Conservation (phyloP, 2,797 vertebrate species). For the Tragelaphus oryx region DNA sequence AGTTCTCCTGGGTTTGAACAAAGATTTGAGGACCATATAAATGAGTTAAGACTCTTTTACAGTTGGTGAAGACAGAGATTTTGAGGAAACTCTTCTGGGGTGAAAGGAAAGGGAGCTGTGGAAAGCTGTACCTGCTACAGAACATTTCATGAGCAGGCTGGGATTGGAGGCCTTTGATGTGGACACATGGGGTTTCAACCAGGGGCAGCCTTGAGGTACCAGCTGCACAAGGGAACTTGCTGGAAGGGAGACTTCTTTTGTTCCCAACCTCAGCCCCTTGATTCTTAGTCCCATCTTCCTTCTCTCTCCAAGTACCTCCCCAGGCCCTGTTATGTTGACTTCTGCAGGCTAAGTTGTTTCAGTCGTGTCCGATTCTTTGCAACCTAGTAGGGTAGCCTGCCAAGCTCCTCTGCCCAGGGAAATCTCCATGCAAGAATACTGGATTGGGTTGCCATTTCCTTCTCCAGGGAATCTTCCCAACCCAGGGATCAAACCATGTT, state of each 20-base stretch:
- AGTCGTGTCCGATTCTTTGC: not conserved
- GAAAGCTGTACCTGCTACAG: not conserved
- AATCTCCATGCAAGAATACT: not conserved
- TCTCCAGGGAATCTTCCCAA: not conserved
- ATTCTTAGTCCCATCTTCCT: not conserved
- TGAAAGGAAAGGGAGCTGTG: slow-evolving; percentile 1
- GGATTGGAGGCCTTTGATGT: not conserved
- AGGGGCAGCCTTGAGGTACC: not conserved
- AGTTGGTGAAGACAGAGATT: not conserved
- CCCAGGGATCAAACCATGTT: not conserved
- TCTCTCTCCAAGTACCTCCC: not conserved
- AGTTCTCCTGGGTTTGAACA: not conserved
- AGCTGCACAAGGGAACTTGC: not conserved
- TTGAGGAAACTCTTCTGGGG: not conserved
- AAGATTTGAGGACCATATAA: not conserved
- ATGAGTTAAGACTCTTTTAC: not conserved
- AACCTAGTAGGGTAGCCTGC: not conserved
- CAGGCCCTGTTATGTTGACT: not conserved
- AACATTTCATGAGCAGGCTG: not conserved
- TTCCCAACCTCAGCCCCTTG: not conserved
- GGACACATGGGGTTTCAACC: not conserved
- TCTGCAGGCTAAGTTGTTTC: not conserved
- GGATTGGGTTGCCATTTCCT: not conserved
- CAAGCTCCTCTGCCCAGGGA: not conserved
- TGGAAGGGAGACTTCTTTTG: not conserved